Conservation (phyloP, 2,113 vertebrate species). For the Tachysurus vachellii region DNA sequence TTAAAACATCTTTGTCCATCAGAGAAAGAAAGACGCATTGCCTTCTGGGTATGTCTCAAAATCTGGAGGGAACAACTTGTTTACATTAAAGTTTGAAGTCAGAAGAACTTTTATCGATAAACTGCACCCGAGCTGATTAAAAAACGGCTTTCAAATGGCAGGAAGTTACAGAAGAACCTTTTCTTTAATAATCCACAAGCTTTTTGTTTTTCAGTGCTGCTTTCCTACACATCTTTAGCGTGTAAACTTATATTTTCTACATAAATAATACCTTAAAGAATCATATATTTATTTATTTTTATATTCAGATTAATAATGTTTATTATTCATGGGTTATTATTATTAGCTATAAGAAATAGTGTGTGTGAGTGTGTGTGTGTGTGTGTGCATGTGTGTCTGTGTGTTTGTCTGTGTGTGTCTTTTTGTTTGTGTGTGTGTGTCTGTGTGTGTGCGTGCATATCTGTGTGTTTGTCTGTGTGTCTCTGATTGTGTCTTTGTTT, state of each 20-base stretch:
- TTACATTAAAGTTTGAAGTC: not conserved
- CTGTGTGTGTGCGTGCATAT: too few relatives aligned
- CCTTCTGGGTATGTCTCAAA: not conserved
- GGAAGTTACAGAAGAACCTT: not conserved
- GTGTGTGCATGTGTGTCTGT: not conserved
- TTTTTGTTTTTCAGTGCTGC: not conserved
- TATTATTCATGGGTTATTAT: not conserved
- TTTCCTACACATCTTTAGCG: not conserved
- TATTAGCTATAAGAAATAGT: not conserved
- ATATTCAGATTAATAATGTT: slow-evolving; percentile 23
- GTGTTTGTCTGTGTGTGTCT: too few relatives aligned
- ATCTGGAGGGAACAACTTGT: not conserved
- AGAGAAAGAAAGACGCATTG: not conserved
- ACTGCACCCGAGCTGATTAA: not conserved
- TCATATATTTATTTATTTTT: slow-evolving; percentile 46
- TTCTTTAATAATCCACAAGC: not conserved
- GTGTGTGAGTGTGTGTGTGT: not conserved
- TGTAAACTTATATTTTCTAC: slow-evolving; percentile 30
- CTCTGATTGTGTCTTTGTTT: not conserved
- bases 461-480: too few relatives aligned
- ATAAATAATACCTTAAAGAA: slow-evolving; percentile 15
- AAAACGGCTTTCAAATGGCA: not conserved
- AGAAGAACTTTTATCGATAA: not conserved
- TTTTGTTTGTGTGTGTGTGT: too few relatives aligned
- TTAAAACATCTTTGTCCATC: not conserved